A percentile compares a stretch with the other conserved stretches of the same genome.
These are phyloP conservation scores for Heliocidaris erythrogramma DNA, from an alignment of 35 echinoderm and acorn worm species.

Conservation along the genomic window DNA sequence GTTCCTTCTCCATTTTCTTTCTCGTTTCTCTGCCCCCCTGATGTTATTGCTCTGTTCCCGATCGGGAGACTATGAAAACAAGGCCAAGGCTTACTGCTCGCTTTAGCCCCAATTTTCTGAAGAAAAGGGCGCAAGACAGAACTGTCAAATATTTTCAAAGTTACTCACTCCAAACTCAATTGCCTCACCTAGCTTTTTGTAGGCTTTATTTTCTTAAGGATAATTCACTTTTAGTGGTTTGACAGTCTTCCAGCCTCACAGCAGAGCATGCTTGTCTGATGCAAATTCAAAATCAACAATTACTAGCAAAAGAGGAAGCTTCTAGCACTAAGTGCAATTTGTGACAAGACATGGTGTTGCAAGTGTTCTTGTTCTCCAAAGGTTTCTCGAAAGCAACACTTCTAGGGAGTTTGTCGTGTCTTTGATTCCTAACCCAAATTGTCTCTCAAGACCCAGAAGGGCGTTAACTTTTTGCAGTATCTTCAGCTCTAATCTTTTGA, in stretches of 20 bases:
- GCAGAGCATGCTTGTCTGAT: neutral
- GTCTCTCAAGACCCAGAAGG: no score
- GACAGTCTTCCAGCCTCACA: neutral
- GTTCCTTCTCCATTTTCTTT: neutral
- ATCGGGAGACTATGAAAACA: conserved; percentile 10
- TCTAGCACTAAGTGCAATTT: neutral
- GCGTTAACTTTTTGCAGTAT: no score
- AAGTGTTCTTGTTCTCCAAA: neutral
- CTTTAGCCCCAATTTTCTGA: conserved; percentile 1
- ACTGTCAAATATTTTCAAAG: conserved; percentile 11
- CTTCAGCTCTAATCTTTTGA: no score
- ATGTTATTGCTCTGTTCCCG: neutral
- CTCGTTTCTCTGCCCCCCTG: neutral
- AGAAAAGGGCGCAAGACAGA: neutral
- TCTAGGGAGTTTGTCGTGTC: neutral
- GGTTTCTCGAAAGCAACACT: neutral
- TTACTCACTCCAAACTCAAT: neutral
- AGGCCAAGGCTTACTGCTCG: neutral
- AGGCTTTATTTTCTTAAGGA: neutral
- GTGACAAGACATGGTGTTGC: neutral
- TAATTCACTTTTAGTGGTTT: neutral
- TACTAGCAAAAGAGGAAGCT: neutral
- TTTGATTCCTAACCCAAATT: no score
- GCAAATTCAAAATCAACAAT: neutral
- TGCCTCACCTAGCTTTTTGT: neutral